Base-by-base conservation (phyloP, 2,797 vertebrate species). In the Phoebastria nigripes region DNA sequence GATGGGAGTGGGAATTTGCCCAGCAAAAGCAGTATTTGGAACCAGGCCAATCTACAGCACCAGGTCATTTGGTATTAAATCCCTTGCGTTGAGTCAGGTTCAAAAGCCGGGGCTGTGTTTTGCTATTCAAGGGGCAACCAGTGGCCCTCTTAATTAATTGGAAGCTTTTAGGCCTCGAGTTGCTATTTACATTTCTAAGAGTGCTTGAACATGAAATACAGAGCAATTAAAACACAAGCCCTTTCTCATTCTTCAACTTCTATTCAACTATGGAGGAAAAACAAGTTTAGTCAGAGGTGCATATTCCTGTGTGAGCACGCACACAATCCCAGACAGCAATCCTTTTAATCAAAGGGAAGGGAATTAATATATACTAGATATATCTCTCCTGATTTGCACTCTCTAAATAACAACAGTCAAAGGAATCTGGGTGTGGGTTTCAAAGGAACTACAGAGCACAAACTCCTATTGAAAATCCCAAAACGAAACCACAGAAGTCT, bases 351-450 rank as follows among this genome's bases (percentile, higher is more conserved):
- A 85, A 82, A 92, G 95, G 84, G 49, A 51, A 82, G 76, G 74
- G 73, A 87, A 66, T 47, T n/a, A 35, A 73, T 4, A 37, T 4
- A 41, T 8, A 35, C 12, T 5, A 63, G 85, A 59, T 14, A 7
- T 1, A 24, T 33, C 85, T 67, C 77, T 51, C 49, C 91, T 72
- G 69, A 76, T 80, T 6, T 80, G 79, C 67, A 46, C 62, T 11
- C 76, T 33, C 89, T 37, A 67, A 89, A 67, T 11, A 94, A 89
- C 55, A 89, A 20, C 78, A 80, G 89, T 15, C 71, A 67, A 25
- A 96, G 72, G 90, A 95, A 95, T 95, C 72, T 74, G 94, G 87
- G 82, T 11, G 93, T 89, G 93, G 94, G 84, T 71, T 90, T 80
- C 74, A n/a, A 58, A 82, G 86, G n/a, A 80, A 25, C 29, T 15